A percentile compares a stretch with the other conserved stretches of the same genome.
Conservation (phyloP, 2,888 invertebrate genomes). For the Dioctria rufipes region DNA sequence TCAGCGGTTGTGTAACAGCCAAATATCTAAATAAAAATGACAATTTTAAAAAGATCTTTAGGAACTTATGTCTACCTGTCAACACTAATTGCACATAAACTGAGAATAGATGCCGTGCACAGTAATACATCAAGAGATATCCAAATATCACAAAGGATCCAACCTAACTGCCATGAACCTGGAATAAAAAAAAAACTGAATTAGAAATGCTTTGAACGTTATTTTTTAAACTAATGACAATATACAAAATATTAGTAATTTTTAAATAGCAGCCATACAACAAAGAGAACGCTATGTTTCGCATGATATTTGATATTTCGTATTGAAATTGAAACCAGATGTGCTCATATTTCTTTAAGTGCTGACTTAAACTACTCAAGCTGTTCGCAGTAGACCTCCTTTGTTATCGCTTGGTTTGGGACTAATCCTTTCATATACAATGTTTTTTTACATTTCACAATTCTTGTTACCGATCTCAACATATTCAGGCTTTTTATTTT, state of each 20-base stretch:
- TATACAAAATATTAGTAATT: not conserved
- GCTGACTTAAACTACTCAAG: too few species aligned
- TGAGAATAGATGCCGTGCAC: constrained; percentile 94
- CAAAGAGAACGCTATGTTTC: not conserved
- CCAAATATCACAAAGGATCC: constrained; percentile 92
- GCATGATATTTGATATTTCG: too few species aligned
- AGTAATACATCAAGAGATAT: constrained; percentile 92
- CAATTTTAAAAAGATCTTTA: constrained; percentile 4
- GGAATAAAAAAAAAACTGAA: constrained; percentile 63
- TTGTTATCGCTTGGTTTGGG: too few species aligned
- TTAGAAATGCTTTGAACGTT: not conserved
- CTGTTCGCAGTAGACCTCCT: too few species aligned
- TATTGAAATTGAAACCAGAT: too few species aligned
- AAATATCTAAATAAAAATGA: constrained; percentile 76
- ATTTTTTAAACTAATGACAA: too few species aligned
- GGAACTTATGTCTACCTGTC: constrained; percentile 74
- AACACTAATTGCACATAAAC: constrained; percentile 92
- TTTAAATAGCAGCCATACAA: not conserved
- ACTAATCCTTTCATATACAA: too few species aligned
- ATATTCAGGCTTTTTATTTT: too few species aligned
- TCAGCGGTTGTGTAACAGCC: constrained; percentile 93
- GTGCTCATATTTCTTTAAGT: too few species aligned
- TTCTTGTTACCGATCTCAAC: too few species aligned
- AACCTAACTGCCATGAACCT: constrained; percentile 92
- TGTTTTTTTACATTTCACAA: too few species aligned